Percentiles rank a stretch among this genome's conserved stretches.
Evolutionary conservation across 2,888 invertebrate species (phyloP).

Genomic region (Caenorhabditis imperialis): DNA sequence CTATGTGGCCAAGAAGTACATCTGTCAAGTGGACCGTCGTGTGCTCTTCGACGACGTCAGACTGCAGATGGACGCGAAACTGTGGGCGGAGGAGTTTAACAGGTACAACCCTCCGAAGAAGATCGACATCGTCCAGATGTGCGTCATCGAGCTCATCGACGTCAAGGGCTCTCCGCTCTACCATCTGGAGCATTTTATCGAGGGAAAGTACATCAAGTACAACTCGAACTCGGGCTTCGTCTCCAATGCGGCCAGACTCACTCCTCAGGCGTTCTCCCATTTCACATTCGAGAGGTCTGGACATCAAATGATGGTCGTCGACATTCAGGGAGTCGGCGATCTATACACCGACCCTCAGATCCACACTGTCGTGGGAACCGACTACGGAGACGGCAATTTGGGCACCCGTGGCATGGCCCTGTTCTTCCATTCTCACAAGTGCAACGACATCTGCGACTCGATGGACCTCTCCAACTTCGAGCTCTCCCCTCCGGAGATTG

Average conservation of each 20-base stretch:
- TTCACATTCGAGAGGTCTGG: slow-evolving; percentile 83
- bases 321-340: slow-evolving; percentile 82
- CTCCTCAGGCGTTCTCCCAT: slow-evolving; percentile 82
- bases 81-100: slow-evolving; percentile 82
- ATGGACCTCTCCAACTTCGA: slow-evolving; percentile 81
- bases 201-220: slow-evolving; percentile 82
- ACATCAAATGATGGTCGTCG: slow-evolving; percentile 82
- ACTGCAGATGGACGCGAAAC: slow-evolving; percentile 82
- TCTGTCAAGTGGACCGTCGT: slow-evolving; percentile 79
- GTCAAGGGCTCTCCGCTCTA: slow-evolving; percentile 79
- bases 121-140: slow-evolving; percentile 82
- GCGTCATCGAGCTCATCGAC: slow-evolving; percentile 81
- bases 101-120: slow-evolving; percentile 82
- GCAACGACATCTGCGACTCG: slow-evolving; percentile 81
- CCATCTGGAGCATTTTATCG: slow-evolving; percentile 82
- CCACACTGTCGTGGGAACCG: slow-evolving; percentile 80
- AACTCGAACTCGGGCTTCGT: slow-evolving; percentile 83
- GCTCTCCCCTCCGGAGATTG: slow-evolving; percentile 77
- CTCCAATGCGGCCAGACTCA: slow-evolving; percentile 80
- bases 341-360: slow-evolving; percentile 83
- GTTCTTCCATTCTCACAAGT: slow-evolving; percentile 82
- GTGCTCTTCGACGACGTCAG: slow-evolving; percentile 82
- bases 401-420: slow-evolving; percentile 82
- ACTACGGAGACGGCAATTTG: slow-evolving; percentile 82
- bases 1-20: slow-evolving; percentile 82